These are phyloP conservation scores for Caenorhabditis sp. DNA, from an alignment of 2,888 invertebrate species.

Conservation along the genomic window DNA sequence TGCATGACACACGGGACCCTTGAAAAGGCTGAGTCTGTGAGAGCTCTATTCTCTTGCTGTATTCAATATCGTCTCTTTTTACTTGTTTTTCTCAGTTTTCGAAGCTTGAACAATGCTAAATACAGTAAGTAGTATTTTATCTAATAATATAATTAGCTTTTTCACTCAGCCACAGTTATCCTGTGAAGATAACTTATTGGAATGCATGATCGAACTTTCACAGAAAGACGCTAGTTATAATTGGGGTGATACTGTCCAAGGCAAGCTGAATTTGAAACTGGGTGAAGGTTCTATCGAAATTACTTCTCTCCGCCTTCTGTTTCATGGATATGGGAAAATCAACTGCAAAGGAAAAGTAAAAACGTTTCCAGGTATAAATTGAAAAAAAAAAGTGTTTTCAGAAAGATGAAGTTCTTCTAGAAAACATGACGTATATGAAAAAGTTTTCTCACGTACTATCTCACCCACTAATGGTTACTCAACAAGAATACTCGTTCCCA, in stretches of 20 bases:
- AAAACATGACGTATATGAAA: slow-evolving; percentile 64
- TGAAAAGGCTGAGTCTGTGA: slow-evolving; percentile 7
- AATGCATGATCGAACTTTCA: slow-evolving; percentile 61
- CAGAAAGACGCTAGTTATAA: slow-evolving; percentile 57
- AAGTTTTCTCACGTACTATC: slow-evolving; percentile 50
- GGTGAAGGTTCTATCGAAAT: slow-evolving; percentile 61
- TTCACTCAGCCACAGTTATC: slow-evolving; percentile 30
- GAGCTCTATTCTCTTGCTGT: slow-evolving; percentile 16
- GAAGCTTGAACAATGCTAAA: slow-evolving; percentile 36
- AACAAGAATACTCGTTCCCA: slow-evolving; percentile 48
- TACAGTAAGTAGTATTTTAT: slow-evolving; percentile 23
- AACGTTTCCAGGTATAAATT: neutral
- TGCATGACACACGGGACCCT: slow-evolving; percentile 53
- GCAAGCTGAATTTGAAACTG: slow-evolving; percentile 60
- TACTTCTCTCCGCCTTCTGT: slow-evolving; percentile 59
- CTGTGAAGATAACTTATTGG: slow-evolving; percentile 61
- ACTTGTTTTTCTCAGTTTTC: too few relatives aligned
- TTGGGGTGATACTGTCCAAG: slow-evolving; percentile 64
- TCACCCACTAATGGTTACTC: slow-evolving; percentile 30
- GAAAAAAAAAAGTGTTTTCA: slow-evolving; percentile 3
- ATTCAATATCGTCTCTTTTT: slow-evolving; percentile 22
- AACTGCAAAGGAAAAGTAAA: slow-evolving; percentile 61
- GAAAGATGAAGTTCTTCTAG: slow-evolving; percentile 57
- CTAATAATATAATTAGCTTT: neutral
- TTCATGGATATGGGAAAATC: slow-evolving; percentile 64